These are phyloP conservation scores for Pelodiscus sinensis DNA, from an alignment of 2,113 vertebrate genomes.

Conservation along the genomic window DNA sequence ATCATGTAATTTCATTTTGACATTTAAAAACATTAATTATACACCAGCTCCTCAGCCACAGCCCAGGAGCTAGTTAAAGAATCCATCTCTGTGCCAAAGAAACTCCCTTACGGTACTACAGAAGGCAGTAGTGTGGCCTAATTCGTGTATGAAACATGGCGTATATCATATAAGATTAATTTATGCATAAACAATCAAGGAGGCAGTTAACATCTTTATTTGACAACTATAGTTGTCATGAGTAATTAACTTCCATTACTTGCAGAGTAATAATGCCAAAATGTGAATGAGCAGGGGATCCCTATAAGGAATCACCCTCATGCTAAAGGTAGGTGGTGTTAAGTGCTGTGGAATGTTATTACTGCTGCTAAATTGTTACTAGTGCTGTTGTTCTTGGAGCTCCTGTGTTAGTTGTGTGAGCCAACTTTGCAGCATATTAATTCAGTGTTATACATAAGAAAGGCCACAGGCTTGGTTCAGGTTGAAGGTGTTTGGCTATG, in stretches of 20 bases:
- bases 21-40: no score
- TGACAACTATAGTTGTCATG: neutral
- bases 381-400: no score
- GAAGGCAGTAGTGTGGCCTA: neutral
- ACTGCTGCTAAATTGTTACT: no score
- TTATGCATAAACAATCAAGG: neutral
- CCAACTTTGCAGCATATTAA: no score
- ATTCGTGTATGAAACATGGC: neutral
- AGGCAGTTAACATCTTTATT: conserved; percentile 8
- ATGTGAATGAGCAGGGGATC: neutral
- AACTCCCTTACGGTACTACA: neutral
- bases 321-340: no score
- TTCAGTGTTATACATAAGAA: no score
- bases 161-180: neutral
- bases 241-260: neutral
- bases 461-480: no score
- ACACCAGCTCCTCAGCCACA: neutral
- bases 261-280: neutral
- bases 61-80: neutral
- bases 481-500: no score
- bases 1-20: no score
- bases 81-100: neutral
- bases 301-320: no score
- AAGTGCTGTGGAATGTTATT: no score
- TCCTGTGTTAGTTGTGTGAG: no score